phyloP scores from a whole-genome alignment of 2,113 vertebrate genomes.

The Hyperopisus bebe region DNA sequence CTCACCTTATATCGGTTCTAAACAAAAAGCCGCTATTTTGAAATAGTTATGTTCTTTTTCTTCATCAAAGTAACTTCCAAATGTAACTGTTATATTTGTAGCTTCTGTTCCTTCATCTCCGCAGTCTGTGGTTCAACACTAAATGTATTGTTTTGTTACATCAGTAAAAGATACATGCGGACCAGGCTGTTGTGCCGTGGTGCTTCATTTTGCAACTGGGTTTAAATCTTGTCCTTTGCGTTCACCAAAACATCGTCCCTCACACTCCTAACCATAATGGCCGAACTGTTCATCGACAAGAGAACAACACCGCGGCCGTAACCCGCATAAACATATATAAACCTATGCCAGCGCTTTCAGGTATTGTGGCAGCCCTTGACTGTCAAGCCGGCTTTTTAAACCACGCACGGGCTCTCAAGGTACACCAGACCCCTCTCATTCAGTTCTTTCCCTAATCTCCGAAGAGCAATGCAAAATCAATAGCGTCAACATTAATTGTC shows the following conservation, averaged over 20 bases:
- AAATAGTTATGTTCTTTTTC: conserved; percentile 28
- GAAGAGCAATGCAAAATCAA: not conserved
- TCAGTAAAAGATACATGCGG: conserved; percentile 85
- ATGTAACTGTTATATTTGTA: conserved; percentile 57
- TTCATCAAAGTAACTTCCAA: conserved; percentile 40
- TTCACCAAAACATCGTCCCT: not conserved
- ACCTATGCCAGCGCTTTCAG: not conserved
- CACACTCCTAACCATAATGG: not conserved
- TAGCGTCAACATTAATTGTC: not conserved
- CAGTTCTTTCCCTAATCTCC: not conserved
- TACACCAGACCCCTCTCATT: not conserved
- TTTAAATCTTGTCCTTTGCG: not conserved
- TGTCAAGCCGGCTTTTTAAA: not conserved
- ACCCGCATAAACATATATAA: not conserved
- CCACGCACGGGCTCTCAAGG: not conserved
- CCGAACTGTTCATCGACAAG: not conserved
- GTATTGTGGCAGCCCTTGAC: not conserved
- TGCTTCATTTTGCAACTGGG: not conserved
- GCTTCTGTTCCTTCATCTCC: conserved; percentile 45
- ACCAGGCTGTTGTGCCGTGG: conserved; percentile 63
- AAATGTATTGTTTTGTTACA: conserved; percentile 87
- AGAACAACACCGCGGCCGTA: not conserved
- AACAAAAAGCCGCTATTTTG: conserved; percentile 25
- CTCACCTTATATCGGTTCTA: conserved; percentile 36
- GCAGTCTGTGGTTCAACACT: conserved; percentile 79